Evolutionary conservation across 2,888 invertebrate genomes (phyloP).

Genomic region (Zelleria hepariella): DNA sequence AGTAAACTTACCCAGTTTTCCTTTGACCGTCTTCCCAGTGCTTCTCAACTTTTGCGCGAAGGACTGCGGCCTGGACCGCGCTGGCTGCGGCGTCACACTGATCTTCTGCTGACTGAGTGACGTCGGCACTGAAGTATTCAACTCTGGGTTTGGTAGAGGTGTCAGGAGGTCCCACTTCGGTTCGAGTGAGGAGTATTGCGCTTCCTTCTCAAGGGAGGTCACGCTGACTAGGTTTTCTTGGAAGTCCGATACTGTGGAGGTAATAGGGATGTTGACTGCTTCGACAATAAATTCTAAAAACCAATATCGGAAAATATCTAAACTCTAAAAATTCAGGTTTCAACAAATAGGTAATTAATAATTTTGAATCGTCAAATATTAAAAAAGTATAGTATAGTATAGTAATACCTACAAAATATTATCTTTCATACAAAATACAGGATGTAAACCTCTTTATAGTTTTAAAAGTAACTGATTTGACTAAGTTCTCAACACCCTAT

Average conservation of each 20-base stretch:
- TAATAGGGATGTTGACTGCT: too few relatives aligned
- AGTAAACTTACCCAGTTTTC: conserved; percentile 58
- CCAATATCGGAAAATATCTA: too few relatives aligned
- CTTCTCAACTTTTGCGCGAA: conserved; percentile 90
- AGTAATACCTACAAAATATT: too few relatives aligned
- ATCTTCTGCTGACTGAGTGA: conserved; percentile 12
- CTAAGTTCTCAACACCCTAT: too few relatives aligned
- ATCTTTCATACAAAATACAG: too few relatives aligned
- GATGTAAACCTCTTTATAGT: too few relatives aligned
- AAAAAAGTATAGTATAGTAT: too few relatives aligned
- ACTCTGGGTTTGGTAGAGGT: conserved; percentile 14
- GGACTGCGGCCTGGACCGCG: conserved; percentile 79
- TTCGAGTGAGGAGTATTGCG: conserved; percentile 28
- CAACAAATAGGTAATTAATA: too few relatives aligned
- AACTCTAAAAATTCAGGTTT: too few relatives aligned
- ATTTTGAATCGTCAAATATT: too few relatives aligned
- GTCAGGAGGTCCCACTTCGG: conserved; percentile 16
- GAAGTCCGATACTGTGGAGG: conserved; percentile 70
- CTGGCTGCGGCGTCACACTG: conserved; percentile 10
- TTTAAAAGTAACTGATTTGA: too few relatives aligned
- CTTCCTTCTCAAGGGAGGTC: conserved; percentile 51
- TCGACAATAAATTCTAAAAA: too few relatives aligned
- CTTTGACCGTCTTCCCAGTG: conserved; percentile 87
- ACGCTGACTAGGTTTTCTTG: conserved; percentile 71
- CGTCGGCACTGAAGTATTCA: conserved; percentile 20